A percentile compares a stretch with the other conserved stretches of the same genome.
These are phyloP conservation scores for Littorina saxatilis DNA, from an alignment of 1,140 invertebrate species.

Conservation along the genomic window DNA sequence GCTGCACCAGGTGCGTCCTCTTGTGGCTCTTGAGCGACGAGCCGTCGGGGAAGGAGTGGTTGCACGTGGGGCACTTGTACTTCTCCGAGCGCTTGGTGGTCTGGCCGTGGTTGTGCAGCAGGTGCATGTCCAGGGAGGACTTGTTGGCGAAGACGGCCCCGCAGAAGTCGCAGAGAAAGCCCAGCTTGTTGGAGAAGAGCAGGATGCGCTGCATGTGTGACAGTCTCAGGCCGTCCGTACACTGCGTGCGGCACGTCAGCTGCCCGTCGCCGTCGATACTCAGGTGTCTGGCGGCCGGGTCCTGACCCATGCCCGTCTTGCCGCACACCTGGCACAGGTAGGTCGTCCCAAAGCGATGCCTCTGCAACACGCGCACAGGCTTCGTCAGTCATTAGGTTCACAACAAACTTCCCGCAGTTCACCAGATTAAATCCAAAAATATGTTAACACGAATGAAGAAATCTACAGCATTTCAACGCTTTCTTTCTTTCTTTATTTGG, in stretches of 20 bases:
- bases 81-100: not conserved
- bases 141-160: not conserved
- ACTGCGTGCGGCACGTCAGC: not conserved
- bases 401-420: too few species aligned
- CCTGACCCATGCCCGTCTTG: not conserved
- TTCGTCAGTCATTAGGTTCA: not conserved
- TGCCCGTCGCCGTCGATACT: not conserved
- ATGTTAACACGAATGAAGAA: too few species aligned
- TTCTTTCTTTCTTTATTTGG: too few species aligned
- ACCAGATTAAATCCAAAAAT: too few species aligned
- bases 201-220: not conserved
- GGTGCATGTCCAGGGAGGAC: not conserved
- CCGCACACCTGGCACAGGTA: not conserved
- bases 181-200: not conserved
- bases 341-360: not conserved
- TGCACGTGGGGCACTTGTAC: constrained; percentile 11
- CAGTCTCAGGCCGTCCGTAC: not conserved
- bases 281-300: not conserved
- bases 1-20: not conserved
- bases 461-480: too few species aligned
- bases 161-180: not conserved
- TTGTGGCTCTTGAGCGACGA: not conserved
- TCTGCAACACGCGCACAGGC: not conserved
- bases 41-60: not conserved
- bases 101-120: not conserved